A percentile compares a stretch with the other conserved stretches of the same genome.
These are phyloP conservation scores for Spisula subtruncata DNA, from an alignment of 2,888 invertebrate genomes.

Conservation along the genomic window DNA sequence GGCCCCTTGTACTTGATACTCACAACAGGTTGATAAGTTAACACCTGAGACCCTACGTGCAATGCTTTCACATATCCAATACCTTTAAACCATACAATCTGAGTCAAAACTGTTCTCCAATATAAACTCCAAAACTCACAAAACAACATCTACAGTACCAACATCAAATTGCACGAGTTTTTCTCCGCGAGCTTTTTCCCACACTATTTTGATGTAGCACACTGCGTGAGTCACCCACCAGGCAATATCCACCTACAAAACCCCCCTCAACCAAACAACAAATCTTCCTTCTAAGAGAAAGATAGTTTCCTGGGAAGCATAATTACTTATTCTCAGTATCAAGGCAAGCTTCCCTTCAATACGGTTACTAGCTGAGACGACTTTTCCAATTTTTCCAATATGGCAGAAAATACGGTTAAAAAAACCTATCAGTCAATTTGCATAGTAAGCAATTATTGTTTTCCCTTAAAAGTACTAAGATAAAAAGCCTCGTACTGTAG, in stretches of 20 bases:
- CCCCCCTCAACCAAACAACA: constrained; percentile 30
- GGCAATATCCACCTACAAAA: constrained; percentile 46
- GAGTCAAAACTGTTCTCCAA: not conserved
- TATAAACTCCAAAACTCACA: constrained; percentile 13
- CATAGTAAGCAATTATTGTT: constrained; percentile 39
- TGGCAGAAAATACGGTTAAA: constrained; percentile 16
- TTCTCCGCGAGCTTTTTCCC: constrained; percentile 30
- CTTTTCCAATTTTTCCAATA: constrained; percentile 47
- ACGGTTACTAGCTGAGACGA: not conserved
- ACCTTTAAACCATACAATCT: not conserved
- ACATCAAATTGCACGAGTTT: constrained; percentile 43
- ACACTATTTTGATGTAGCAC: constrained; percentile 27
- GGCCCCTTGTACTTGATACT: not conserved
- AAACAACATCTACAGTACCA: not conserved
- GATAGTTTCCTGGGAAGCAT: not conserved
- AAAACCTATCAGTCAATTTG: constrained; percentile 26
- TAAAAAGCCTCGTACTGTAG: not conserved
- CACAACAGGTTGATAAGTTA: constrained; percentile 5
- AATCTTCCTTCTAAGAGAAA: not conserved
- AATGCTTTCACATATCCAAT: not conserved
- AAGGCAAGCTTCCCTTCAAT: not conserved
- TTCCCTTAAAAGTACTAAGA: constrained; percentile 32
- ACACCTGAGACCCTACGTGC: not conserved
- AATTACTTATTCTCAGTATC: constrained; percentile 12
- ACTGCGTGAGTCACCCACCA: constrained; percentile 38